These are phyloP conservation scores for Ptychoptera contaminata DNA, from an alignment of 2,888 invertebrate species.

Conservation along the genomic window DNA sequence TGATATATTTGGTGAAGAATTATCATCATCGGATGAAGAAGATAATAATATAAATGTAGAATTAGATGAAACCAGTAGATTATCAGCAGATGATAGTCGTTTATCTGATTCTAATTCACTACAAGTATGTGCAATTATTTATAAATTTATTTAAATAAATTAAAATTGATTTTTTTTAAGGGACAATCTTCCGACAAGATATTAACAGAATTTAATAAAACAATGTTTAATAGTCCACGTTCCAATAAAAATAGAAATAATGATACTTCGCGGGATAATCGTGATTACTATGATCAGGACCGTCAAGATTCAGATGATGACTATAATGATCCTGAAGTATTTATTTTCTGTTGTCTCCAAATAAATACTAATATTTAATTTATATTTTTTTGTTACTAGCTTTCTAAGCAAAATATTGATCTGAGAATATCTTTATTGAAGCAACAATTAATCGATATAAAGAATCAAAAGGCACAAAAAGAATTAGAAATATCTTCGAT, in stretches of 20 bases:
- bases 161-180: neutral
- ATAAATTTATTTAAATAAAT: neutral
- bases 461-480: conserved; percentile 56
- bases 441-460: conserved; percentile 58
- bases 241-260: conserved; percentile 4
- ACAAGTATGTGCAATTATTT: conserved; percentile 15
- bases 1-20: conserved; percentile 84
- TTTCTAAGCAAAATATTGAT: conserved; percentile 37
- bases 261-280: conserved; percentile 9
- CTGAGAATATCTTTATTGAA: conserved; percentile 54
- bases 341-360: neutral
- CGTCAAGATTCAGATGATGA: conserved; percentile 21
- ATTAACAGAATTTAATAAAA: conserved; percentile 24
- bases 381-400: too few relatives aligned
- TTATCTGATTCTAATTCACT: conserved; percentile 36
- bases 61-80: conserved; percentile 59
- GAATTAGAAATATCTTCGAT: conserved; percentile 71
- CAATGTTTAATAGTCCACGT: conserved; percentile 19
- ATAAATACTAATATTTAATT: neutral
- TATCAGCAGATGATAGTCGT: conserved; percentile 58
- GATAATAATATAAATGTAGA: conserved; percentile 55
- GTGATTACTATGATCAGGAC: conserved; percentile 20
- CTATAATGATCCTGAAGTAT: conserved; percentile 16
- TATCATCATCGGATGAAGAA: conserved; percentile 73
- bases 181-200: conserved; percentile 14